Percentiles rank a stretch among this genome's conserved stretches.
Evolutionary conservation across 2,797 vertebrate species (phyloP).

Genomic region (Serranus cabrilla): DNA sequence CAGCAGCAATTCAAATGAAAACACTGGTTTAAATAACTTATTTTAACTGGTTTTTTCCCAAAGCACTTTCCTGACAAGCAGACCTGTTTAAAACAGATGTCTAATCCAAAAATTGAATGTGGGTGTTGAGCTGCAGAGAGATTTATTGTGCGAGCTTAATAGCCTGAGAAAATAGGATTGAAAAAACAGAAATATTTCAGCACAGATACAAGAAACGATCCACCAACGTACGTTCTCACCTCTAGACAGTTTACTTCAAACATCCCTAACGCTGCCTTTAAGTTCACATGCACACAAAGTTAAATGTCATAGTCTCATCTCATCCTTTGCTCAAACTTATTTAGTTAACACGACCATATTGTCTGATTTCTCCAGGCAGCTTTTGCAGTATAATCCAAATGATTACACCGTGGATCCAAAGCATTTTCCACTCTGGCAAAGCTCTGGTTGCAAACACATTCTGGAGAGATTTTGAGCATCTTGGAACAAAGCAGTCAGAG

Average conservation of each 20-base stretch:
- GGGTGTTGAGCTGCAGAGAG: neutral
- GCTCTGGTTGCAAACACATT: neutral
- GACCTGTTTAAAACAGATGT: neutral
- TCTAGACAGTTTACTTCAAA: neutral
- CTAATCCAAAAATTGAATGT: neutral
- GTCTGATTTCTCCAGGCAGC: neutral
- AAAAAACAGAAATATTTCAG: neutral
- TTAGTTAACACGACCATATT: neutral
- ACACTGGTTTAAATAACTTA: constrained; percentile 48
- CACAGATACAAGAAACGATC: neutral
- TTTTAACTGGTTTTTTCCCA: constrained; percentile 35
- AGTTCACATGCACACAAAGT: constrained; percentile 1
- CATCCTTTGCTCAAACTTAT: neutral
- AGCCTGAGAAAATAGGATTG: neutral
- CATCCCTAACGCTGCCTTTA: neutral
- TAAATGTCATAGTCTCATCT: neutral
- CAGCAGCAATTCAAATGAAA: constrained; percentile 36
- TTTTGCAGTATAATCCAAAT: constrained; percentile 4
- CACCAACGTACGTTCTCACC: too few species aligned
- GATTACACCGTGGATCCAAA: neutral
- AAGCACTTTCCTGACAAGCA: neutral
- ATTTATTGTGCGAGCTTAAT: neutral
- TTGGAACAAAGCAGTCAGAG: constrained; percentile 2
- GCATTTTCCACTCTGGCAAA: constrained; percentile 8
- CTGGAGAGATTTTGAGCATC: constrained; percentile 3